Evolutionary conservation across 2,797 vertebrate genomes (phyloP), one percentile per base, ranked within the genome.

Genomic region (Percopsis omiscomaycus): DNA sequence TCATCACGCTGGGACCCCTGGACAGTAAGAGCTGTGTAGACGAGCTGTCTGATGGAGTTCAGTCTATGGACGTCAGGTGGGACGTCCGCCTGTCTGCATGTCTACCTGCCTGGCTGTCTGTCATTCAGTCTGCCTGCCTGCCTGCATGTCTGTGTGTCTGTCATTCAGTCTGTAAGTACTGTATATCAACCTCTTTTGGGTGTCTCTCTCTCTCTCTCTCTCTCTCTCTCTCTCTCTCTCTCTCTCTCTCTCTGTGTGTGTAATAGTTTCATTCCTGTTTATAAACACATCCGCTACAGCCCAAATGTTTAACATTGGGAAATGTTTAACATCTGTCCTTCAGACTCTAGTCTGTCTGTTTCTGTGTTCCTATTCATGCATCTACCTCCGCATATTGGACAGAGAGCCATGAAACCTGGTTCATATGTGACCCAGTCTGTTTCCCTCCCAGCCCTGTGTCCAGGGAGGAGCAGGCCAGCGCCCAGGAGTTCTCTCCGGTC

Each of bases 41-140:
- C 77, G 96, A 98, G 77, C 94, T 96, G 50, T 81, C 94, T 1
- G 97, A 99, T 84, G 96, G 98, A 42, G 96, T 97, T 73, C 96
- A 98, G 86, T 98, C 97, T 73, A 98, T 98, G 97, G 97, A 98
- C 69, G 96, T 98, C 80, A 98, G 97, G 97, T 98, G 87, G 83
- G 78, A 60, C 51, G 37, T 8, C 28, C 61, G 53, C 14, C 44
- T 48, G 16, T 11, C 14, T 47, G 12, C 44, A 5, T 28, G 28
- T 13, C 27, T 27, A 5, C 30, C 51, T 42, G 13, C 11, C 42
- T 46, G 32, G n/a, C 16, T 54, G 42, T 62, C 49, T 47, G 8
- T 47, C 22, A 16, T 32, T 27, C 2, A 30, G 29, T 49, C 12
- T 28, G 16, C 52, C 8, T 22, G 29, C 0, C n/a, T 15, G 16